These are phyloP conservation scores for Osmerus eperlanus DNA, from an alignment of 2,113 vertebrate species.

Conservation along the genomic window DNA sequence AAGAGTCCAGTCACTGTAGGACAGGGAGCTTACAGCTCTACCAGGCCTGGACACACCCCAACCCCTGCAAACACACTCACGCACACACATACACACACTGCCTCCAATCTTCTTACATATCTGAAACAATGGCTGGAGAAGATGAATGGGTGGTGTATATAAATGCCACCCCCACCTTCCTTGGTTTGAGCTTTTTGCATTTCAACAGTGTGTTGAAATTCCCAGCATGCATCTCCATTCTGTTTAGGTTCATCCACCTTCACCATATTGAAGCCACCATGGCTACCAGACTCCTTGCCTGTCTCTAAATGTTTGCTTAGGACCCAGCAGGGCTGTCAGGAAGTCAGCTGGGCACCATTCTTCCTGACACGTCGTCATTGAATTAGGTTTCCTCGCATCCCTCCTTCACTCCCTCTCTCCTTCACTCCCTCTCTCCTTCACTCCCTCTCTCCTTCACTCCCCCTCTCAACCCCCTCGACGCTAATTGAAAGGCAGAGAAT, in stretches of 20 bases:
- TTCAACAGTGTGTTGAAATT: constrained; percentile 10
- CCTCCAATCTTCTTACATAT: constrained; percentile 63
- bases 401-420: background rate
- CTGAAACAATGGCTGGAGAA: constrained; percentile 44
- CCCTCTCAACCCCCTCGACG: background rate
- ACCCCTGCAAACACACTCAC: constrained; percentile 19
- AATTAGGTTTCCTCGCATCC: background rate
- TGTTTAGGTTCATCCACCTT: background rate
- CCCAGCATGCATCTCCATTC: too few relatives aligned
- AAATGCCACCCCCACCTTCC: constrained; percentile 26
- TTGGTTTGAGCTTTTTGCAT: constrained; percentile 10
- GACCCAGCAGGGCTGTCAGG: background rate
- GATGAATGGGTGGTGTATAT: constrained; percentile 43
- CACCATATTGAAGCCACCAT: background rate
- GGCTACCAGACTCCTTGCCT: background rate
- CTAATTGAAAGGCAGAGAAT: constrained; percentile 38
- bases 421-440: background rate
- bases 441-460: constrained; percentile 4
- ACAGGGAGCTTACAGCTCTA: constrained; percentile 49
- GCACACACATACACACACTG: constrained; percentile 15
- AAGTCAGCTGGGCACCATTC: background rate
- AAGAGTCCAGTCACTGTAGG: constrained; percentile 28
- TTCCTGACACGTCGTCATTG: background rate
- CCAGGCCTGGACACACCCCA: background rate
- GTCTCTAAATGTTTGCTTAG: constrained; percentile 9